A percentile compares a stretch with the other conserved stretches of the same genome.
Evolutionary conservation across 2,888 invertebrate genomes (phyloP).

Genomic region (Drosophila limbata): DNA sequence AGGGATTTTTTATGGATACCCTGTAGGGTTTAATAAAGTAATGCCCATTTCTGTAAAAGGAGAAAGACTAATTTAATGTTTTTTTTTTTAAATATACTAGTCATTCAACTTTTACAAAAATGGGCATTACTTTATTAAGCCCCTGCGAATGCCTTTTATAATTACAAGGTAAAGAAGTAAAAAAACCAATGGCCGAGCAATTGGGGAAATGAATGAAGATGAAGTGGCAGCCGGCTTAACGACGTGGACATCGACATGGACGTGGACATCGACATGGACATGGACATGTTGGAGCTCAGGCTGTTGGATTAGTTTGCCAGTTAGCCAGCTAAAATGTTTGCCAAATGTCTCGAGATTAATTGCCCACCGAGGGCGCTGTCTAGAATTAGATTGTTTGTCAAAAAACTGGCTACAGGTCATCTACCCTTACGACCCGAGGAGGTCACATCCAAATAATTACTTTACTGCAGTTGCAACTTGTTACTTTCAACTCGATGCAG

Average conservation of each 20-base stretch:
- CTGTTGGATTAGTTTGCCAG: conserved; percentile 33
- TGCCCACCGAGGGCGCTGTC: conserved; percentile 40
- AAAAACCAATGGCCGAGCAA: conserved; percentile 44
- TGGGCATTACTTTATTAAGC: not conserved
- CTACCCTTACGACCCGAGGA: not conserved
- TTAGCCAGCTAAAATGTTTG: conserved; percentile 2
- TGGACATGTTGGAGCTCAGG: not conserved
- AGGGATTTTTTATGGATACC: not conserved
- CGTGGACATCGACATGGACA: conserved; percentile 11
- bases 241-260: conserved; percentile 19
- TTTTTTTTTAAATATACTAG: too few species aligned
- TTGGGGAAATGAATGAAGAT: conserved; percentile 79
- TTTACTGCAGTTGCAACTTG: not conserved
- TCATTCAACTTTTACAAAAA: not conserved
- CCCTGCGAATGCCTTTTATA: not conserved
- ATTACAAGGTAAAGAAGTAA: not conserved
- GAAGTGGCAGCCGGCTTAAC: conserved; percentile 54
- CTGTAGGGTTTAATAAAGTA: too few species aligned
- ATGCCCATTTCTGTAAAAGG: too few species aligned
- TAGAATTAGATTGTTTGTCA: conserved; percentile 50
- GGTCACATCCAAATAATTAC: conserved; percentile 13
- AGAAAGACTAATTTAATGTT: too few species aligned
- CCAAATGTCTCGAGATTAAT: conserved; percentile 45
- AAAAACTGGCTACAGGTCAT: conserved; percentile 33
- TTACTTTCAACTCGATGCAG: not conserved